Percentiles rank a stretch among this genome's conserved stretches.
Conservation (phyloP, 2,888 invertebrate genomes). For the Zygothrica quintamaculata region DNA sequence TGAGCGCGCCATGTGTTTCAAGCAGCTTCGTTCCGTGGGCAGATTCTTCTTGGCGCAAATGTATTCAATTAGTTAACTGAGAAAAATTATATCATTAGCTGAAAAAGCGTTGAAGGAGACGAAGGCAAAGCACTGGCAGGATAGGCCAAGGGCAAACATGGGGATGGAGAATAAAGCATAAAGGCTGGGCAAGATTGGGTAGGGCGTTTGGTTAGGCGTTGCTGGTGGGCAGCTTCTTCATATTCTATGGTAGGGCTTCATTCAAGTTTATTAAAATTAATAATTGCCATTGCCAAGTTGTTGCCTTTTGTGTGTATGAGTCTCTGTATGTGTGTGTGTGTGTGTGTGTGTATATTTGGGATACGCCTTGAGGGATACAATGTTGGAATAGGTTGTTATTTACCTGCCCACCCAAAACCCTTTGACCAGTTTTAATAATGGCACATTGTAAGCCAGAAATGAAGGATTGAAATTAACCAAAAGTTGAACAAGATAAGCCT, state of each 20-base stretch:
- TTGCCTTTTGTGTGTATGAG: conserved; percentile 21
- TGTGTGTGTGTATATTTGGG: conserved; percentile 21
- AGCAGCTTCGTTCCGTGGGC: conserved; percentile 7
- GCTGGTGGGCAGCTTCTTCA: conserved; percentile 37
- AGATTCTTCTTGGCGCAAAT: conserved; percentile 60
- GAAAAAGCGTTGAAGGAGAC: conserved; percentile 33
- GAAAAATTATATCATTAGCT: conserved; percentile 80
- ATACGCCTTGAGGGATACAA: conserved; percentile 39
- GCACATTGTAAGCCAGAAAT: conserved; percentile 10
- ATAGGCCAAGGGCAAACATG: neutral
- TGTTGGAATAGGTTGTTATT: conserved; percentile 27
- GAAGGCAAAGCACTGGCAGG: too few relatives aligned
- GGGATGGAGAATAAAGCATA: neutral
- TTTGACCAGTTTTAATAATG: conserved; percentile 28
- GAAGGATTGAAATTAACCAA: neutral
- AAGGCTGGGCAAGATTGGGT: conserved; percentile 1
- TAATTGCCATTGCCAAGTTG: conserved; percentile 68
- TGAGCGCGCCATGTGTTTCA: conserved; percentile 59
- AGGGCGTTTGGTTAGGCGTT: conserved; percentile 8
- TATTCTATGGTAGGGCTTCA: neutral
- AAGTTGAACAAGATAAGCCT: conserved; percentile 1
- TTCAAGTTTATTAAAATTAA: conserved; percentile 78
- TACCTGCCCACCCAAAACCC: conserved; percentile 5
- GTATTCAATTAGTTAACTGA: conserved; percentile 81
- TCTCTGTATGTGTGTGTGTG: conserved; percentile 1